phyloP scores from a whole-genome alignment of 2,888 invertebrate genomes.

The Parnassius apollo region DNA sequence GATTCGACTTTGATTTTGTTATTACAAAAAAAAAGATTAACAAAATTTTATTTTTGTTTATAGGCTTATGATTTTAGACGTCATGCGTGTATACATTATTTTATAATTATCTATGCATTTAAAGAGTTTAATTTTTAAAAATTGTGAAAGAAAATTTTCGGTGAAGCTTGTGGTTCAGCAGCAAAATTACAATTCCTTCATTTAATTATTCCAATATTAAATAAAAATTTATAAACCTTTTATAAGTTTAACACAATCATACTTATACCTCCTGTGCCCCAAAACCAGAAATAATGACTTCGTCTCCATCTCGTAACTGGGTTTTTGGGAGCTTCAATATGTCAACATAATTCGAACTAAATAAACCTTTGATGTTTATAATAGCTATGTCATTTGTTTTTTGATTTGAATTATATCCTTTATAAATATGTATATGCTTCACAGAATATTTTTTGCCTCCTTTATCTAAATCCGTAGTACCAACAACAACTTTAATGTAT shows the following conservation, averaged over 20 bases:
- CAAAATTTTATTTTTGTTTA: too few relatives aligned
- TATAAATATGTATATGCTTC: conserved; percentile 45
- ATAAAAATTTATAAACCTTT: too few relatives aligned
- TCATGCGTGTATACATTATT: too few relatives aligned
- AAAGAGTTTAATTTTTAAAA: too few relatives aligned
- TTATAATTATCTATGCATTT: too few relatives aligned
- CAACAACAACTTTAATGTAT: conserved; percentile 57
- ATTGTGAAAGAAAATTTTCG: too few relatives aligned
- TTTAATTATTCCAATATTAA: too few relatives aligned
- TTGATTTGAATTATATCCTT: conserved; percentile 45
- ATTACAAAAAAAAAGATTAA: too few relatives aligned
- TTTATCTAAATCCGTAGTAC: conserved; percentile 57
- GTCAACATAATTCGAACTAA: conserved; percentile 46
- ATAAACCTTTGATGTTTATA: conserved; percentile 47
- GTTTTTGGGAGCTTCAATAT: conserved; percentile 43
- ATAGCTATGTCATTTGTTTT: conserved; percentile 64
- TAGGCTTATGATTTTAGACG: too few relatives aligned
- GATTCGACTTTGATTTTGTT: too few relatives aligned
- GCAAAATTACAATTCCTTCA: too few relatives aligned
- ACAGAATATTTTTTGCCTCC: conserved; percentile 51
- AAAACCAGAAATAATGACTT: conserved; percentile 59
- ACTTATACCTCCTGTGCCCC: conserved; percentile 51
- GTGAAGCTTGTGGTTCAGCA: too few relatives aligned
- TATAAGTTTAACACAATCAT: neutral
- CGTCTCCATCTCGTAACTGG: conserved; percentile 52